phyloP scores from a whole-genome alignment of 1,140 invertebrate species.

The Pseudoatta argentina region DNA sequence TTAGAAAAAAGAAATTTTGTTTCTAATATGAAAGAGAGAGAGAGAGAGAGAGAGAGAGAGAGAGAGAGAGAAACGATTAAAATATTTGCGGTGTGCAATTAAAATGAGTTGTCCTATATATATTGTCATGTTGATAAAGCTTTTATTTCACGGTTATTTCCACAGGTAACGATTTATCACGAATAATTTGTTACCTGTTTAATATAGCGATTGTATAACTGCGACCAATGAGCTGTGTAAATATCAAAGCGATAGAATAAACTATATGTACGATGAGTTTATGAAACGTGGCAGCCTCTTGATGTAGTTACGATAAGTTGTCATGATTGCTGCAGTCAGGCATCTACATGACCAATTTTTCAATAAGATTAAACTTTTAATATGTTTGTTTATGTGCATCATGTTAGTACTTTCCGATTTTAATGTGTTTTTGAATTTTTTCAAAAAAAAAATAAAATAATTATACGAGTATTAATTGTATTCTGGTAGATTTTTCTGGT shows the following conservation, averaged over 20 bases:
- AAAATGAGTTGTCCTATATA: background rate
- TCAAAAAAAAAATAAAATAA: background rate
- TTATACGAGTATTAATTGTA: background rate
- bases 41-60: background rate
- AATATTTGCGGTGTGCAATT: background rate
- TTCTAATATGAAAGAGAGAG: background rate
- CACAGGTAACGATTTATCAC: background rate
- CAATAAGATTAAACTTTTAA: background rate
- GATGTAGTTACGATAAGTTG: constrained; percentile 6
- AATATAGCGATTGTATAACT: constrained; percentile 2
- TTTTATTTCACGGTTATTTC: background rate
- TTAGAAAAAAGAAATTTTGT: background rate
- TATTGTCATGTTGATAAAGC: background rate
- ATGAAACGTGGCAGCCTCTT: constrained; percentile 8
- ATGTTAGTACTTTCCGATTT: background rate
- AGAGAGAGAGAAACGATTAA: background rate
- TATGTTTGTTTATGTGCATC: background rate
- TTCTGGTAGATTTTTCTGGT: background rate
- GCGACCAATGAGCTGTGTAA: constrained; percentile 57
- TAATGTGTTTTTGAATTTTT: background rate
- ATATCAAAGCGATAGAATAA: constrained; percentile 35
- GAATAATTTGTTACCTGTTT: constrained; percentile 8
- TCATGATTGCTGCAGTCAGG: background rate
- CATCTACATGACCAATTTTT: background rate
- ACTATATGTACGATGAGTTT: background rate